Conservation (phyloP, 2,113 vertebrate species). For the Bos javanicus region DNA sequence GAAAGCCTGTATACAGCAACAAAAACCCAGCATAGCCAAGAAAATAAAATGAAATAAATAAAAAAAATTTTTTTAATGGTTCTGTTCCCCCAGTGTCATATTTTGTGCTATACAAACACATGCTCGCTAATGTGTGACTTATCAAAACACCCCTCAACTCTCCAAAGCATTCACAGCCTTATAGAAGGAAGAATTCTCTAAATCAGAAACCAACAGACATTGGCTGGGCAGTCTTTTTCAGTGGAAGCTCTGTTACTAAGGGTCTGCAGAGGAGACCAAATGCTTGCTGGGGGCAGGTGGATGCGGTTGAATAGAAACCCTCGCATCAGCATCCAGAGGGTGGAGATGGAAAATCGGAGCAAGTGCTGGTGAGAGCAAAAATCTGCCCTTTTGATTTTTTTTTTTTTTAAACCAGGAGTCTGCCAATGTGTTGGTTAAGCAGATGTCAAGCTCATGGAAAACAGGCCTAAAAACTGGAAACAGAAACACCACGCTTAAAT, state of each 20-base stretch:
- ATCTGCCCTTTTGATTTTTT: neutral
- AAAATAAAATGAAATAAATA: neutral
- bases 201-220: neutral
- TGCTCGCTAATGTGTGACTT: neutral
- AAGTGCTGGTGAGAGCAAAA: neutral
- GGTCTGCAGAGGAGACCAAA: neutral
- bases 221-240: neutral
- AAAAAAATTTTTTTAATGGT: neutral
- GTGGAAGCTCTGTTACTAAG: rapidly evolving
- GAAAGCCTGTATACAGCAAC: neutral
- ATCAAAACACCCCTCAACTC: neutral
- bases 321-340: rapidly evolving
- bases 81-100: neutral
- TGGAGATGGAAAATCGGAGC: neutral
- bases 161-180: neutral
- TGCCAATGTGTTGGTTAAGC: constrained; percentile 17
- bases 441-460: constrained; percentile 31
- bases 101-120: neutral
- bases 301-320: neutral
- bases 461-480: constrained; percentile 26
- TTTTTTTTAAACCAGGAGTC: neutral
- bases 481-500: neutral
- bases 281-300: neutral
- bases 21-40: neutral
- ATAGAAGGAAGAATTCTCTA: neutral